Percentiles rank a stretch among this genome's conserved stretches.
These are phyloP conservation scores for Xenotilapia caudafasciata DNA, from an alignment of 2,113 vertebrate species.

Conservation along the genomic window DNA sequence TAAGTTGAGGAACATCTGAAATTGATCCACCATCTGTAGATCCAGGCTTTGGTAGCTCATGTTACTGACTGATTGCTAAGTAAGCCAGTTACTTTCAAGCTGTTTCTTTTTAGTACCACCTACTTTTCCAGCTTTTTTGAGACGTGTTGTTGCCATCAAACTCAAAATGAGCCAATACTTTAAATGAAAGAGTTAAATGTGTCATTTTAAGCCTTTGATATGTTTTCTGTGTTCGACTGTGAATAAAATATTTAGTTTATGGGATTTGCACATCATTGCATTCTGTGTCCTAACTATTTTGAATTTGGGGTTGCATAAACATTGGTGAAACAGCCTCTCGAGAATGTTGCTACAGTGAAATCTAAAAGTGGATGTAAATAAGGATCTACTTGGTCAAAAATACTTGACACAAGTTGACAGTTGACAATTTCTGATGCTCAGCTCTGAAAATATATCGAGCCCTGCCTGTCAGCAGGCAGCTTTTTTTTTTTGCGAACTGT, in stretches of 20 bases:
- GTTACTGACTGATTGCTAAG: neutral
- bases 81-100: neutral
- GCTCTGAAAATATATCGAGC: neutral
- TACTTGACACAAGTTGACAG: neutral
- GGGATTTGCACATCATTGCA: neutral
- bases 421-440: neutral
- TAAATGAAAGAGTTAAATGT: neutral
- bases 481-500: neutral
- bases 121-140: neutral
- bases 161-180: neutral
- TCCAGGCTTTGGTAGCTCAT: neutral
- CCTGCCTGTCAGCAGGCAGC: neutral
- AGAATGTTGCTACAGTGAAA: neutral
- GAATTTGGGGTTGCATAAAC: neutral
- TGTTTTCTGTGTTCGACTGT: neutral
- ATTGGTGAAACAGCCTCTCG: neutral
- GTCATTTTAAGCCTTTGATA: neutral
- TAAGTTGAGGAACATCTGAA: neutral
- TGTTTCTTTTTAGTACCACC: neutral
- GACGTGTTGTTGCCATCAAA: neutral
- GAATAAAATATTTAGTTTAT: neutral
- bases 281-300: neutral
- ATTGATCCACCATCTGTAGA: neutral
- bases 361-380: neutral
- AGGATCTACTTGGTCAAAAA: neutral